Evolutionary conservation across 2,797 vertebrate genomes (phyloP), one percentile per base, ranked within the genome.

Genomic region (Cheirogaleus major): DNA sequence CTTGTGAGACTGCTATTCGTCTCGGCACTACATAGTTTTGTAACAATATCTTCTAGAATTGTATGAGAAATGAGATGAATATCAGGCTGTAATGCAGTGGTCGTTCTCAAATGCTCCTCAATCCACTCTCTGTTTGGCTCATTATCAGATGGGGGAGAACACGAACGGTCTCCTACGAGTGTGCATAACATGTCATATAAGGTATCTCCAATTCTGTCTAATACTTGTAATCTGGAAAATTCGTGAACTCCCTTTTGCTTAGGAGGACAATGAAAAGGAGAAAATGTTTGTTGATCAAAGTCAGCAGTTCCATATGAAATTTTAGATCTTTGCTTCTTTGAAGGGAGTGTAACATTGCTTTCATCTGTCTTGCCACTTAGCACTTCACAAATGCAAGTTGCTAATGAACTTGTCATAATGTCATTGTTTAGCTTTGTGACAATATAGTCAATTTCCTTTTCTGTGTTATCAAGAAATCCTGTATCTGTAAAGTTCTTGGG

Each of bases 21-120:
- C 63, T 94, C 83, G 52, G 22, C 45, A 67, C n/a, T 57, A 84
- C 92, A 95, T 76, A 95, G 65, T 93, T 88, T 95, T 86, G 5
- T 67, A 95, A 93, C 23, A 25, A 94, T 94, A 50, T 57, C 45
- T 91, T 97, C 52, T 69, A 94, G 65, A 94, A 95, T 88, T 79
- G 5, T 48, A 48, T 57, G n/a, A 59, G 80, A 95, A 48, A 78
- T 35, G 1, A 95, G 15, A 15, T 79, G 55, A 95, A 95, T 80
- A 41, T 89, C 70, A 45, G 52, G 83, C 30, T 72, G 43, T 50
- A 96, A 12, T 72, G 4, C 18, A 69, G 65, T 61, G 38, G 5
- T 73, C 25, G 25, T 80, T 87, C 55, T 93, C 38, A 91, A 92
- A 70, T 82, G 73, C 38, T 92, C 35, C 20, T 59, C 38, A 13